phyloP scores from a whole-genome alignment of 2,797 vertebrate species.

The Tolypeutes matacus region DNA sequence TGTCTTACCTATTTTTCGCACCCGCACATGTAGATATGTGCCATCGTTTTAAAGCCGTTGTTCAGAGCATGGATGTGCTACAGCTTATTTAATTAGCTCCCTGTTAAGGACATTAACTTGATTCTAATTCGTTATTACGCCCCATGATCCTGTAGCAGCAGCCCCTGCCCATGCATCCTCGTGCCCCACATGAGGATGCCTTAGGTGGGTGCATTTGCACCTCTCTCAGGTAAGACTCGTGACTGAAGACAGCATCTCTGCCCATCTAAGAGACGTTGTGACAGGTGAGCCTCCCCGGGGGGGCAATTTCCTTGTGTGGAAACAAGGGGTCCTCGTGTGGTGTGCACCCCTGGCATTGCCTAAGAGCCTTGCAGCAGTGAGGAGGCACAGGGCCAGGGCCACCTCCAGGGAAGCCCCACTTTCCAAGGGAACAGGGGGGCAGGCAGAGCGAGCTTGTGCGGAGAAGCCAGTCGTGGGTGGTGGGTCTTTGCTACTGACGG shows the following conservation, averaged over 20 bases:
- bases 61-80: background rate
- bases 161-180: background rate
- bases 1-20: accelerated
- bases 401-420: too few relatives aligned
- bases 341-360: accelerated
- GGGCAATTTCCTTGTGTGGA: accelerated
- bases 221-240: background rate
- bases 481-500: too few relatives aligned
- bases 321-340: background rate
- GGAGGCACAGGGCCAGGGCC: too few relatives aligned
- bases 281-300: accelerated
- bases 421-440: accelerated
- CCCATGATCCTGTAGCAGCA: accelerated
- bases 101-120: background rate
- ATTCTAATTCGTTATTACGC: background rate
- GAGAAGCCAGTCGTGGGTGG: too few relatives aligned
- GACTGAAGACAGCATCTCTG: accelerated
- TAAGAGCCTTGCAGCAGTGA: background rate
- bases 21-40: accelerated
- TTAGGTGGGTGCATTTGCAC: background rate
- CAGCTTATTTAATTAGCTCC: background rate
- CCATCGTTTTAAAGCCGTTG: background rate
- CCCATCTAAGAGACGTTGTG: too few relatives aligned
- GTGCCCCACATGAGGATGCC: accelerated
- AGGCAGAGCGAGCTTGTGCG: accelerated